Conservation (phyloP, 2,797 vertebrate genomes). For the Geotrypetes seraphini region DNA sequence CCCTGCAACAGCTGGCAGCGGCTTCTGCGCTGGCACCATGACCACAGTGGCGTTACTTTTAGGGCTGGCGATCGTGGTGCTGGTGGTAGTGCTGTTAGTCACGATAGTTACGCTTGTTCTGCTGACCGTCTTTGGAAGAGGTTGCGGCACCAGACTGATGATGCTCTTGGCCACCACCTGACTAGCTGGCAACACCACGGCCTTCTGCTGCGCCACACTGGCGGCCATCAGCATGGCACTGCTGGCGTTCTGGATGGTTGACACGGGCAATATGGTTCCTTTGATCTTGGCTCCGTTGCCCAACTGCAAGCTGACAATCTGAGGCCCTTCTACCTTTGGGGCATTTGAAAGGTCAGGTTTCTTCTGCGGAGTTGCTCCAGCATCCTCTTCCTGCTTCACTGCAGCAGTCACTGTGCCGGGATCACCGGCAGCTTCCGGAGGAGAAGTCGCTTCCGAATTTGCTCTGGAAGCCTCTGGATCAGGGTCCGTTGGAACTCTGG, state of each 20-base stretch:
- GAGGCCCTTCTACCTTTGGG: constrained; percentile 13
- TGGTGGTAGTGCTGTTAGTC: constrained; percentile 29
- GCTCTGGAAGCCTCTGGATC: constrained; percentile 17
- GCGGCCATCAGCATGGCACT: constrained; percentile 84
- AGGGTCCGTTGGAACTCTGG: constrained; percentile 52
- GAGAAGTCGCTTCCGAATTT: constrained; percentile 12
- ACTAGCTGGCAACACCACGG: constrained; percentile 39
- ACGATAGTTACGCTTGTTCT: constrained; percentile 6
- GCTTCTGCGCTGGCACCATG: constrained; percentile 61
- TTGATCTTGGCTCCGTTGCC: constrained; percentile 53
- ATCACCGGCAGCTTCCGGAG: constrained; percentile 9
- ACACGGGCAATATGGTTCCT: constrained; percentile 59
- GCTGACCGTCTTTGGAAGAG: constrained; percentile 49
- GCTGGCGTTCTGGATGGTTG: constrained; percentile 77
- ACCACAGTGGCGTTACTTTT: constrained; percentile 61
- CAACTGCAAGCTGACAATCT: constrained; percentile 49
- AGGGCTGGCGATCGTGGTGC: constrained; percentile 42
- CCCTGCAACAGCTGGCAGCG: constrained; percentile 57
- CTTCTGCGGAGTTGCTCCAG: accelerated
- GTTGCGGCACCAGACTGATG: constrained; percentile 54
- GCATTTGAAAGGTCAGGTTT: constrained; percentile 1
- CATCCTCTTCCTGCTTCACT: not conserved
- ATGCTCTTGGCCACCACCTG: constrained; percentile 74
- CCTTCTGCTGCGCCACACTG: constrained; percentile 70
- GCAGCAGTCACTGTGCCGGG: accelerated